Evolutionary conservation across 1,140 invertebrate genomes (phyloP).

Genomic region (Penaeus chinensis): DNA sequence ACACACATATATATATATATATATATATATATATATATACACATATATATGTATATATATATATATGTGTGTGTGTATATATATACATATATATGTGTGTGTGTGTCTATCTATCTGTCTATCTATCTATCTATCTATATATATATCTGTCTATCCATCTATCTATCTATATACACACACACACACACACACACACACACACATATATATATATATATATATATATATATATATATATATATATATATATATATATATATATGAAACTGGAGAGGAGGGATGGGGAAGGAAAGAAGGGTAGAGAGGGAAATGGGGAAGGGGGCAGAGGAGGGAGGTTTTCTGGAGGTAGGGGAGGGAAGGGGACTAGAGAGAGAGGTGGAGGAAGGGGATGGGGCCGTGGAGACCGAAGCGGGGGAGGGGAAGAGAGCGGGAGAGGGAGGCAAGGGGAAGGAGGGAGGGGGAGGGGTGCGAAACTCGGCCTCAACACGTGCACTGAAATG

Average conservation of each 20-base stretch:
- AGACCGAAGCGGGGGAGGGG: not conserved
- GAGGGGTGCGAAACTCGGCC: conserved; percentile 4
- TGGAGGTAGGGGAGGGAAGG: not conserved
- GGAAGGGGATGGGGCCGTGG: not conserved
- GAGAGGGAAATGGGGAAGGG: not conserved
- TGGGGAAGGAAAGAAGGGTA: not conserved
- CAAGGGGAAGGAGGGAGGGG: conserved; percentile 4
- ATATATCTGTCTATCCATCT: not conserved
- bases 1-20: conserved; percentile 5
- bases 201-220: conserved; percentile 18
- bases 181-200: not conserved
- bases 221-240: conserved; percentile 27
- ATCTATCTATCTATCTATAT: not conserved
- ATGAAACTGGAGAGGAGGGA: not conserved
- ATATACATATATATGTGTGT: not conserved
- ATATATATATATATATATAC: not conserved
- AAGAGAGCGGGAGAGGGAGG: not conserved
- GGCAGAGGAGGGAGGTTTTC: not conserved
- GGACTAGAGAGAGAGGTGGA: not conserved
- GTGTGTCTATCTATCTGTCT: not conserved
- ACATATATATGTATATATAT: not conserved
- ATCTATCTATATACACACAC: not conserved
- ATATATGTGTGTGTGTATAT: not conserved
- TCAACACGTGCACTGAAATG: too few relatives aligned
- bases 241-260: conserved; percentile 11